Evolutionary conservation across 1,140 invertebrate genomes (phyloP).

Genomic region (Goniozus legneri): DNA sequence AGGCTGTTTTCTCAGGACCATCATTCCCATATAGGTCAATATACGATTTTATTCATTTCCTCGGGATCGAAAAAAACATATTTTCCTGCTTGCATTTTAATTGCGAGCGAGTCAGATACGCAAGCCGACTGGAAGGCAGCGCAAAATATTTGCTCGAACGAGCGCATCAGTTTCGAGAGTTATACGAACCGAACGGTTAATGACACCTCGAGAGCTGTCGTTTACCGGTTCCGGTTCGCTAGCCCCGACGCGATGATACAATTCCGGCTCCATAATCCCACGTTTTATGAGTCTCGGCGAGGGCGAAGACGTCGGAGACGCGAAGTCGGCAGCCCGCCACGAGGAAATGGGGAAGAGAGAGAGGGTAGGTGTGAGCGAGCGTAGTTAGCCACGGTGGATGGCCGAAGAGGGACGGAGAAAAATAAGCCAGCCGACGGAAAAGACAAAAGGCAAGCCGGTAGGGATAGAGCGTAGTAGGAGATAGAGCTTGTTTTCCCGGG

Average conservation of each 20-base stretch:
- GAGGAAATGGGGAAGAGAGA: neutral
- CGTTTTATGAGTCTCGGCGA: conserved; percentile 41
- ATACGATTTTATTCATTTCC: too few relatives aligned
- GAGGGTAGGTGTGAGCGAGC: conserved; percentile 2
- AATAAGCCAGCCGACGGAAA: neutral
- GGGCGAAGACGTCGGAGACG: conserved; percentile 26
- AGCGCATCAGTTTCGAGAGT: too few relatives aligned
- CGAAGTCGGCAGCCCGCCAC: conserved; percentile 22
- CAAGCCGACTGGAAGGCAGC: too few relatives aligned
- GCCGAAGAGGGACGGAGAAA: conserved; percentile 1
- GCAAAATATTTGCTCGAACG: too few relatives aligned
- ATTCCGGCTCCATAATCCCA: conserved; percentile 46
- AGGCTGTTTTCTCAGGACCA: conserved; percentile 17
- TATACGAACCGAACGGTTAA: too few relatives aligned
- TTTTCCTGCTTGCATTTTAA: too few relatives aligned
- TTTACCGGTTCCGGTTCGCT: conserved; percentile 39
- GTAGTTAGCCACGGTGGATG: neutral
- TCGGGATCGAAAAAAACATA: too few relatives aligned
- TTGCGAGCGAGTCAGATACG: too few relatives aligned
- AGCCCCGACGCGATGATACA: conserved; percentile 44
- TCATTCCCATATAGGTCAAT: too few relatives aligned
- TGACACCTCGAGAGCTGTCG: conserved; percentile 36
- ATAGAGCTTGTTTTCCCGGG: conserved; percentile 40
- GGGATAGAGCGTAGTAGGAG: conserved; percentile 19
- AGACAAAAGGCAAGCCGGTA: conserved; percentile 14